phyloP scores from a whole-genome alignment of 2,888 invertebrate genomes.

The Tiliacea aurago region DNA sequence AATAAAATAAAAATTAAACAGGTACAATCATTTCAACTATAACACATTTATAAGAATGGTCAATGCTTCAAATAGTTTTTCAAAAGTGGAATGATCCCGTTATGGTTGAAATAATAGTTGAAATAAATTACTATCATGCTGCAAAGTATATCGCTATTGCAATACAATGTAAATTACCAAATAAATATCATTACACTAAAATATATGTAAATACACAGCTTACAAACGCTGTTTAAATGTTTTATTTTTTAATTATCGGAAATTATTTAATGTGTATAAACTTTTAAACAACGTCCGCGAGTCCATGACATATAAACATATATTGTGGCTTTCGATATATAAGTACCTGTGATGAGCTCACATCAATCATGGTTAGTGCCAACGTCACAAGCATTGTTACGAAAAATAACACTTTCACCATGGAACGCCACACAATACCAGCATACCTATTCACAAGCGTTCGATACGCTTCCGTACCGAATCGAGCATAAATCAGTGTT shows the following conservation, averaged over 20 bases:
- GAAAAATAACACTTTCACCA: conserved; percentile 64
- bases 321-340: conserved; percentile 66
- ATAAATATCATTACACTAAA: conserved; percentile 60
- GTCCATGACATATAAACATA: conserved; percentile 43
- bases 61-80: background rate
- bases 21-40: conserved; percentile 57
- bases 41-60: conserved; percentile 28
- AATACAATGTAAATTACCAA: conserved; percentile 62
- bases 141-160: conserved; percentile 63
- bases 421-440: conserved; percentile 65
- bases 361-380: conserved; percentile 63
- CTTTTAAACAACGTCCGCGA: conserved; percentile 51
- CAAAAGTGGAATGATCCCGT: background rate
- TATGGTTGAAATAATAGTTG: conserved; percentile 54
- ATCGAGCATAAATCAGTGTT: too few relatives aligned
- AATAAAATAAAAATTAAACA: conserved; percentile 37
- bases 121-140: conserved; percentile 64
- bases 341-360: conserved; percentile 66
- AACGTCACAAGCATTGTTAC: conserved; percentile 67
- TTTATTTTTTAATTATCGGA: background rate
- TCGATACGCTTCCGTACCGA: too few relatives aligned
- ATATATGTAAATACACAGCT: conserved; percentile 53
- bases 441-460: too few relatives aligned
- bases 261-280: background rate
- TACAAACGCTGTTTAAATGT: conserved; percentile 40